Conservation (phyloP, 2,113 vertebrate genomes). For the Sinocyclocheilus grahami region DNA sequence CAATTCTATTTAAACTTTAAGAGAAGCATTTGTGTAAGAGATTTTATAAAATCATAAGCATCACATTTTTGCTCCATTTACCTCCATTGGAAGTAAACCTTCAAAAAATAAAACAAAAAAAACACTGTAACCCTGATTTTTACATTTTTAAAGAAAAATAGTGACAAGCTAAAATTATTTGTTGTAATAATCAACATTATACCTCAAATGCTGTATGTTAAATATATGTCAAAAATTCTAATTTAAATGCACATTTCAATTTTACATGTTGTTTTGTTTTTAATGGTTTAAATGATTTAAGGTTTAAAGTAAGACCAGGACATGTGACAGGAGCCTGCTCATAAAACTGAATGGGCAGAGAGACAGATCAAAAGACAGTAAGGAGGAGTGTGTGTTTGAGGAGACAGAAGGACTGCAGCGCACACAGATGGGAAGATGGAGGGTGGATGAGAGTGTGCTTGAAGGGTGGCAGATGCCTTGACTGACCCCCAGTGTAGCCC, state of each 20-base stretch:
- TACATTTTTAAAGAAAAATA: neutral
- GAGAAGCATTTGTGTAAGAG: too few relatives aligned
- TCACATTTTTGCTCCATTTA: neutral
- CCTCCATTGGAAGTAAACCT: neutral
- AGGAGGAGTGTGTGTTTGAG: conserved; percentile 12
- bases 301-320: neutral
- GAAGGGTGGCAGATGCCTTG: conserved; percentile 74
- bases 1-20: too few relatives aligned
- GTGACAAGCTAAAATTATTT: neutral
- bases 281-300: neutral
- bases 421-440: conserved; percentile 73
- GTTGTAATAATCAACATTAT: neutral
- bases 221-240: neutral
- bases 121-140: neutral
- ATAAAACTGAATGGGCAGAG: conserved; percentile 52
- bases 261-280: neutral
- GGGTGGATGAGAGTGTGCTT: conserved; percentile 57
- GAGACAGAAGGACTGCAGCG: conserved; percentile 69
- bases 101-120: too few relatives aligned
- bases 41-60: neutral
- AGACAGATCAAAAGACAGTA: conserved; percentile 18
- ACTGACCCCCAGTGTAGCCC: conserved; percentile 69
- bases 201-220: neutral
- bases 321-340: conserved; percentile 30
- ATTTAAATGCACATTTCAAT: neutral